A percentile compares a stretch with the other conserved stretches of the same genome.
Evolutionary conservation across 37 sponge, comb jelly and placozoan species (phyloP).

Genomic region (Crambe crambe): DNA sequence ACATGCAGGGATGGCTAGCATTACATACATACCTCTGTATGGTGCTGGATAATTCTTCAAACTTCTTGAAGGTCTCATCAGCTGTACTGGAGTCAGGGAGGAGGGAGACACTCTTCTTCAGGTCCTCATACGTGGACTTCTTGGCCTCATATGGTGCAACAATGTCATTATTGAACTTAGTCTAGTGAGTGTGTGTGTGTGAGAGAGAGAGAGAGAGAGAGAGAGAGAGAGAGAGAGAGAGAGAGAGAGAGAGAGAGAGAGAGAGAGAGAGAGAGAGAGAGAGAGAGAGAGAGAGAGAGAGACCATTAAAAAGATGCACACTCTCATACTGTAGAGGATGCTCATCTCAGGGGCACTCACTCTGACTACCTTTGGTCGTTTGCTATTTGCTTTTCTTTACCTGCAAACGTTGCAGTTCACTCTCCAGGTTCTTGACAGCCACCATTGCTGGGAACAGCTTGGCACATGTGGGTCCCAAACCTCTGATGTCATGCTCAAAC

Average conservation of each 20-base stretch:
- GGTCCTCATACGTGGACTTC: conserved; percentile 1
- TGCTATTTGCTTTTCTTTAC: too few relatives aligned
- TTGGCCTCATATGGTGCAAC: conserved; percentile 14
- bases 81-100: conserved; percentile 16
- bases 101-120: not conserved
- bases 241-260: too few relatives aligned
- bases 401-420: conserved; percentile 34
- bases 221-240: not conserved
- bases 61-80: conserved; percentile 26
- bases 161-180: conserved; percentile 35
- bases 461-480: conserved; percentile 16
- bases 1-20: not conserved
- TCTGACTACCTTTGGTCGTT: too few relatives aligned
- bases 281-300: too few relatives aligned
- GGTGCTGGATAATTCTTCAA: conserved; percentile 5
- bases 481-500: conserved; percentile 18
- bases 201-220: conserved; percentile 1
- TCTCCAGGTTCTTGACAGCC: conserved; percentile 33
- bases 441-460: conserved; percentile 49
- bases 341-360: too few relatives aligned
- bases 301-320: too few relatives aligned
- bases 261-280: too few relatives aligned
- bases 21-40: conserved; percentile 21
- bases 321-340: too few relatives aligned
- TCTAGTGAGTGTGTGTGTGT: conserved; percentile 32